Evolutionary conservation across 1,140 invertebrate species (phyloP).

Genomic region (Acromyrmex charruanus): DNA sequence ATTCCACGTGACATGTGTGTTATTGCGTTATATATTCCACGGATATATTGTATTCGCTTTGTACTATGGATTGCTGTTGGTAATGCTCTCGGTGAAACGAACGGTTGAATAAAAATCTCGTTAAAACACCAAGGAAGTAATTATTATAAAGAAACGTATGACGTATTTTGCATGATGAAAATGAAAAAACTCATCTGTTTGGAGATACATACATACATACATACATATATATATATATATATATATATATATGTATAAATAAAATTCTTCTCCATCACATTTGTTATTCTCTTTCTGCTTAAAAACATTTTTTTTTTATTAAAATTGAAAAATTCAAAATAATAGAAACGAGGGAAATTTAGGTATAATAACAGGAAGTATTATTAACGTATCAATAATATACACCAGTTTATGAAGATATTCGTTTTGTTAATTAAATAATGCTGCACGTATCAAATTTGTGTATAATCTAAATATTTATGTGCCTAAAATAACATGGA

Average conservation of each 20-base stretch:
- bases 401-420: background rate
- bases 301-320: background rate
- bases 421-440: conserved; percentile 29
- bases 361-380: background rate
- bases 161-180: background rate
- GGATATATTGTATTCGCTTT: conserved; percentile 61
- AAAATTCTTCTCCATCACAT: background rate
- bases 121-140: background rate
- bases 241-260: no score
- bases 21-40: conserved; percentile 52
- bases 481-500: conserved; percentile 2
- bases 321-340: background rate
- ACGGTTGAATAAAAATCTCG: conserved; percentile 29
- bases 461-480: conserved; percentile 11
- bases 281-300: background rate
- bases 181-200: background rate
- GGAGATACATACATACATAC: background rate
- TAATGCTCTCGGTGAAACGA: conserved; percentile 12
- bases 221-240: background rate
- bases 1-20: conserved; percentile 54
- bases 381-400: background rate
- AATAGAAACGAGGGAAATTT: background rate
- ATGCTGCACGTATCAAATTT: conserved; percentile 6
- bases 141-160: background rate
- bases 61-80: conserved; percentile 3